phyloP scores from a whole-genome alignment of 2,888 invertebrate genomes.

The Zeuzera pyrina region DNA sequence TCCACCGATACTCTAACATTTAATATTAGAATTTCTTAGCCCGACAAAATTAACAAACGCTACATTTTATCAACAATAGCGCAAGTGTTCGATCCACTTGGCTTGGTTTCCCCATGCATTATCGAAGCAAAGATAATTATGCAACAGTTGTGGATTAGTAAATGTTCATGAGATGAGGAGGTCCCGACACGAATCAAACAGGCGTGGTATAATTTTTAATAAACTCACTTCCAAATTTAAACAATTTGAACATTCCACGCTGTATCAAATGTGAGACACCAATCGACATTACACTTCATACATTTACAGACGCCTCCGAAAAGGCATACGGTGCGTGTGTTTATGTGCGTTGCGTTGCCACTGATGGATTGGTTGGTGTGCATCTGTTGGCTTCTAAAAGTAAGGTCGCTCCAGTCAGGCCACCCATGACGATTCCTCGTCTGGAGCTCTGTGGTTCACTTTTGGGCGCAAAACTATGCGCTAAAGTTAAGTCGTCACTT shows the following conservation, averaged over 20 bases:
- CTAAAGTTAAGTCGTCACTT: constrained; percentile 3
- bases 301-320: constrained; percentile 10
- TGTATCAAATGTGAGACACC: constrained; percentile 1
- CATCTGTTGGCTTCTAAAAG: constrained; percentile 8
- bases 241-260: constrained; percentile 6
- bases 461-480: constrained; percentile 2
- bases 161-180: no score
- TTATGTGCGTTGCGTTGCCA: constrained; percentile 4
- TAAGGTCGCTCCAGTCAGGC: constrained; percentile 11
- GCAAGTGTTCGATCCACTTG: constrained; percentile 22
- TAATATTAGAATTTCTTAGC: constrained; percentile 12
- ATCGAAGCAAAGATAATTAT: constrained; percentile 16
- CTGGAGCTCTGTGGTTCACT: constrained; percentile 4
- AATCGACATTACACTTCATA: constrained; percentile 4
- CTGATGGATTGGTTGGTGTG: constrained; percentile 1
- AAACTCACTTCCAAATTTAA: constrained; percentile 3
- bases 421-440: constrained; percentile 11
- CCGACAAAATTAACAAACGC: no score
- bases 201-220: no score
- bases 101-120: constrained; percentile 17
- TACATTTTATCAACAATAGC: constrained; percentile 14
- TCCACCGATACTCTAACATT: constrained; percentile 15
- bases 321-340: constrained; percentile 9
- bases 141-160: no score
- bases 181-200: no score